Evolutionary conservation across 2,113 vertebrate genomes (phyloP).

Genomic region (Anolis carolinensis): DNA sequence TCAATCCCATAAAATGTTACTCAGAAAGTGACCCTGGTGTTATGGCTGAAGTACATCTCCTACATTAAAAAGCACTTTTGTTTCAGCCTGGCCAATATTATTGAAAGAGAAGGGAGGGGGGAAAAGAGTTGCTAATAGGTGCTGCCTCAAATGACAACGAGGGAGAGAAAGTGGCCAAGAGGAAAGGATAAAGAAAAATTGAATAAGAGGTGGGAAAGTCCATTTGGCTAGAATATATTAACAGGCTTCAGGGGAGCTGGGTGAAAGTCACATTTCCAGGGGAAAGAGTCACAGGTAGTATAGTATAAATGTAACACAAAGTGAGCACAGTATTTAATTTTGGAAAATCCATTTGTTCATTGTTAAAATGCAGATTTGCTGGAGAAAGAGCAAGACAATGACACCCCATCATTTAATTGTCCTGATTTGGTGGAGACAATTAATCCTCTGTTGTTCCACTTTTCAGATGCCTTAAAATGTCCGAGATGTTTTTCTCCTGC

Average conservation of each 20-base stretch:
- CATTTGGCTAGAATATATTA: slow-evolving; percentile 43
- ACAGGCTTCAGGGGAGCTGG: not conserved
- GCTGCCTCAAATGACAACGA: slow-evolving; percentile 48
- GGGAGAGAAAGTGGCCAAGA: slow-evolving; percentile 32
- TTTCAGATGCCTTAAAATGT: no score
- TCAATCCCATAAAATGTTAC: slow-evolving; percentile 83
- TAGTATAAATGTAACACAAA: not conserved
- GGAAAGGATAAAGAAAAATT: slow-evolving; percentile 36
- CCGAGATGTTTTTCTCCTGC: no score
- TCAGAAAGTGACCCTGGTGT: slow-evolving; percentile 77
- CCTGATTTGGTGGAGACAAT: no score
- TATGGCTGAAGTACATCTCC: slow-evolving; percentile 77
- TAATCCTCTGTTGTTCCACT: no score
- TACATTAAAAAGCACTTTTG: slow-evolving; percentile 81
- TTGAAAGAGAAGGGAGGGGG: slow-evolving; percentile 57
- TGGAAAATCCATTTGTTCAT: not conserved
- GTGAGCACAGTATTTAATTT: not conserved
- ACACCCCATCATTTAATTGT: not conserved
- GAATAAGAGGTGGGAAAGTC: slow-evolving; percentile 31
- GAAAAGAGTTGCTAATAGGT: slow-evolving; percentile 64
- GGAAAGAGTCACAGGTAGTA: not conserved
- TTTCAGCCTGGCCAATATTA: slow-evolving; percentile 66
- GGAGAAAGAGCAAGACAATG: not conserved
- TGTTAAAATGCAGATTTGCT: not conserved
- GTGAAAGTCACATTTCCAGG: not conserved